These are phyloP conservation scores for Pyrgus malvae DNA, from an alignment of 2,888 invertebrate species.

Conservation along the genomic window DNA sequence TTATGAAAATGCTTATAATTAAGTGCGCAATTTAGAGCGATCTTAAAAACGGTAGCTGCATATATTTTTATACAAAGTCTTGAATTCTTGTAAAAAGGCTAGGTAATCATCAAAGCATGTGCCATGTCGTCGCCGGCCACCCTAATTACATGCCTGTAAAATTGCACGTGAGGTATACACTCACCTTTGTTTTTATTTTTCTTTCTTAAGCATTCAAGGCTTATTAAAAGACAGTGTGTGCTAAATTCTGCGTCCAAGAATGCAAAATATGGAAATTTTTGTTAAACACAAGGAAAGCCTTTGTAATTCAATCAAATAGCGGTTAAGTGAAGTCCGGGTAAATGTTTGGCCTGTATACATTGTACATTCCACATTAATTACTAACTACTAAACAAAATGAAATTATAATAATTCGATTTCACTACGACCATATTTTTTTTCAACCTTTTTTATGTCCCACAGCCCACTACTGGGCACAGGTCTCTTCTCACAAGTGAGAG, in stretches of 20 bases:
- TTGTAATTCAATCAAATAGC: neutral
- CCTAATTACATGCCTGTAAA: conserved; percentile 58
- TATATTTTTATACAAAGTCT: conserved; percentile 29
- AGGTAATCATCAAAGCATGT: conserved; percentile 49
- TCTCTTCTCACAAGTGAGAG: too few relatives aligned
- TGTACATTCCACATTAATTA: neutral
- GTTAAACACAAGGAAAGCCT: neutral
- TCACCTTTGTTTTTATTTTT: conserved; percentile 19
- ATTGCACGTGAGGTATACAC: conserved; percentile 12
- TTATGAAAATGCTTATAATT: conserved; percentile 1
- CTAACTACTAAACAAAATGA: too few relatives aligned
- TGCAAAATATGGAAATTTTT: conserved; percentile 5
- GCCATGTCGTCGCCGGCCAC: conserved; percentile 53
- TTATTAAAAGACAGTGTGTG: conserved; percentile 8
- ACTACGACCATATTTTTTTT: too few relatives aligned
- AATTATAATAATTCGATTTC: too few relatives aligned
- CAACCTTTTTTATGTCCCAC: too few relatives aligned
- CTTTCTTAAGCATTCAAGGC: neutral
- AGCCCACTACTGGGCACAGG: too few relatives aligned
- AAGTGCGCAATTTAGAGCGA: conserved; percentile 15
- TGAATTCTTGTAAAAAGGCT: conserved; percentile 24
- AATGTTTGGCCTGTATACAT: neutral
- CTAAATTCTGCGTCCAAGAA: neutral
- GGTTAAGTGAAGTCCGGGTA: neutral
- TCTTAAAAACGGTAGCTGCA: conserved; percentile 19